phyloP scores from a whole-genome alignment of 2,113 vertebrate genomes.

The Conger conger region DNA sequence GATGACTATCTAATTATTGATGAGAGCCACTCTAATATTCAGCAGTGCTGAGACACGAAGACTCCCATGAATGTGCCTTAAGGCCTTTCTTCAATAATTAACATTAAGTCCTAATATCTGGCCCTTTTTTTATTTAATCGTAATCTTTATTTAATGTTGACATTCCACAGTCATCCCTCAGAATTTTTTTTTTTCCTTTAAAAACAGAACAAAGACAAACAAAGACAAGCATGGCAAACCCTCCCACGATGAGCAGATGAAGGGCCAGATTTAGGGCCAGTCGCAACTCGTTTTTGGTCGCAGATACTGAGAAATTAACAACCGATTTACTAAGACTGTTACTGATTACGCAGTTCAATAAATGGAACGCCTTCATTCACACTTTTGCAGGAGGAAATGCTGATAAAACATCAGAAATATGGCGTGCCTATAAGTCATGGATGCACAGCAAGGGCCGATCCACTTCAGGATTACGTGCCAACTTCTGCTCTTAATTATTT shows the following conservation, averaged over 20 bases:
- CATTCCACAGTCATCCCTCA: background rate
- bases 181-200: background rate
- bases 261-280: background rate
- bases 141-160: background rate
- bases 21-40: constrained; percentile 43
- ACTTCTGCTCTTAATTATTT: no score
- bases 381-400: no score
- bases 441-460: no score
- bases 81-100: constrained; percentile 49
- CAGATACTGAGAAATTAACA: no score
- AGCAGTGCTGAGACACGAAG: constrained; percentile 40
- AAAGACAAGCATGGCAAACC: background rate
- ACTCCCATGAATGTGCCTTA: constrained; percentile 40
- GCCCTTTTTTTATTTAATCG: constrained; percentile 28
- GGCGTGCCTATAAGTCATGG: no score
- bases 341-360: no score
- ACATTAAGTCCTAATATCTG: constrained; percentile 35
- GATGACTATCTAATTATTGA: constrained; percentile 51
- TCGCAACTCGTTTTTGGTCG: no score
- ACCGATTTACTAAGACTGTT: no score
- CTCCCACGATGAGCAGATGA: background rate
- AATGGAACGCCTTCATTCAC: no score
- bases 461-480: no score
- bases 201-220: background rate
- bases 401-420: no score